Percentiles rank a stretch among this genome's conserved stretches.
phyloP scores from a whole-genome alignment of 2,113 vertebrate genomes.

The Corythaeola cristata region DNA sequence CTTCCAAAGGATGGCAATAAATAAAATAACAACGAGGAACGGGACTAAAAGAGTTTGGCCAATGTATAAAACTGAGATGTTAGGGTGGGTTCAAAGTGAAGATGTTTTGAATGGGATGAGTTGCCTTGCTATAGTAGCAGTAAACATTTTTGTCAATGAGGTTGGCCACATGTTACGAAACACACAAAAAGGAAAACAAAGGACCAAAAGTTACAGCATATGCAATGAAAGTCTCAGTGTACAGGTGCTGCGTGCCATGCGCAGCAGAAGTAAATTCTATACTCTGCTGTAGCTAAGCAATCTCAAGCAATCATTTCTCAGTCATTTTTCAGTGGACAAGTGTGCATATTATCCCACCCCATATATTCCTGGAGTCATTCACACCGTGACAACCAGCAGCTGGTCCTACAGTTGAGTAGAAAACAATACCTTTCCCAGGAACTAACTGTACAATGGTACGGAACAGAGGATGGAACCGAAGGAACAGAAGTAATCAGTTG shows the following conservation, averaged over 20 bases:
- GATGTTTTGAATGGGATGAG: not conserved
- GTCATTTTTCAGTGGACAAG: not conserved
- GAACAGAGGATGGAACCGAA: not conserved
- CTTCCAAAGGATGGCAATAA: constrained; percentile 24
- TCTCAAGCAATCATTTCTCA: not conserved
- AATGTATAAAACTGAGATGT: not conserved
- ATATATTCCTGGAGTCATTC: not conserved
- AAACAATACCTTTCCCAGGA: not conserved
- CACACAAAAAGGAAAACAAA: not conserved
- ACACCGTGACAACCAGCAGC: not conserved
- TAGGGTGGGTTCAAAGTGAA: not conserved
- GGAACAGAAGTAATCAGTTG: not conserved
- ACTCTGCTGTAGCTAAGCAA: not conserved
- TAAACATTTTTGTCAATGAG: not conserved
- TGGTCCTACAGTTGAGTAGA: not conserved
- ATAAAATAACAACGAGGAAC: constrained; percentile 7
- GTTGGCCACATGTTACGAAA: not conserved
- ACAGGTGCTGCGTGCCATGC: not conserved
- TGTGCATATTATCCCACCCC: not conserved
- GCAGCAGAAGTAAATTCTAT: constrained; percentile 25
- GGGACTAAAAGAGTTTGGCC: not conserved
- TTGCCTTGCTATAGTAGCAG: not conserved
- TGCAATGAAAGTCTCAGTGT: not conserved
- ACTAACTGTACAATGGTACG: not conserved
- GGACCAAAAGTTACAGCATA: not conserved